Evolutionary conservation across 2,888 invertebrate genomes (phyloP), one percentile per base, ranked within the genome.

Genomic region (Megamerina dolium): DNA sequence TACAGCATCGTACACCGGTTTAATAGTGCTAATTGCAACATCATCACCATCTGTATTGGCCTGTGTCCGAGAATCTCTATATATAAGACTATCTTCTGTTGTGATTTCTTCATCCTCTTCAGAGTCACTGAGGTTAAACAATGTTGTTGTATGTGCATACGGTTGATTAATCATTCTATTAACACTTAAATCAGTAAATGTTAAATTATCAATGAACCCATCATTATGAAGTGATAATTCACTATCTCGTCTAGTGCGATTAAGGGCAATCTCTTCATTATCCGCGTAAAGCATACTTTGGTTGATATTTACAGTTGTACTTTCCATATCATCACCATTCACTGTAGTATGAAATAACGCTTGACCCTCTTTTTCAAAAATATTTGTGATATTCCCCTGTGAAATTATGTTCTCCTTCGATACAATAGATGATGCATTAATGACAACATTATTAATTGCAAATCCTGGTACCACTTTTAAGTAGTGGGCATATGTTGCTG

Each of bases 401-500:
- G 66, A 64, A 36, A 71, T 63, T 20, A 68, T 58, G 37, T 54
- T 56, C 26, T 60, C 58, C n/a, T 64, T 62, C 18, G 68, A 58
- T 27, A 69, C 58, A 20, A 64, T 46, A 1, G 56, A 57, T 10
- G 71, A 70, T 9, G 67, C 69, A 58, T 70, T 70, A 0, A 59
- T 57, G 6, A 72, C 69, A n/a, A 70, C 64, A 56, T 71, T 72
- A 43, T 63, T 62, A 2, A 71, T 60, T 3, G 67, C 64, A 52
- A 64, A 68, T 6, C 70, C 70, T 4, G 70, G 70, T n/a, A 72
- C 66, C 23, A 63, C 58, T 39, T 63, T 68, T 3, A 72, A 43
- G 35, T 65, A 72, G 40, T 68, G 62, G 0, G 72, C 70, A 52
- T 72, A 72, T 3, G 68, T 68, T 10, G 68, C 72, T 0, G 70